Evolutionary conservation across 2,113 vertebrate species (phyloP).

Genomic region (Genyomyrus donnyi): DNA sequence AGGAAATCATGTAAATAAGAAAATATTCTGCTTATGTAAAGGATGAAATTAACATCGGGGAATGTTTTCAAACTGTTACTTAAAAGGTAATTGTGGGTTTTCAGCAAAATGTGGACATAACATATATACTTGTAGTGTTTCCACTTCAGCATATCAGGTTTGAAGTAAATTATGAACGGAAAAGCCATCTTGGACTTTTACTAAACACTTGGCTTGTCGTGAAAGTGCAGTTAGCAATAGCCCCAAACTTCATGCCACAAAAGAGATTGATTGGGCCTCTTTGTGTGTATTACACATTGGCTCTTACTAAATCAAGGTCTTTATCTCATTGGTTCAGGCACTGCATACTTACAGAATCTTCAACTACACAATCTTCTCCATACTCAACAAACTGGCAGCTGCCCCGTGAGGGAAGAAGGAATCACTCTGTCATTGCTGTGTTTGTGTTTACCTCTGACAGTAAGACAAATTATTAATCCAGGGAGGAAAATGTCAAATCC

Average conservation of each 20-base stretch:
- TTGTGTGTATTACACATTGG: slow-evolving; percentile 47
- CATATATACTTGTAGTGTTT: not conserved
- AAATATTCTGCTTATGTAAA: not conserved
- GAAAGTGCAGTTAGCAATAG: slow-evolving; percentile 28
- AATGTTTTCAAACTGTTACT: not conserved
- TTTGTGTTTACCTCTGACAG: slow-evolving; percentile 39
- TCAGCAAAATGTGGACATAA: not conserved
- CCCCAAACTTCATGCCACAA: slow-evolving; percentile 43
- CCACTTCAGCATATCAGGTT: not conserved
- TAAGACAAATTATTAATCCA: slow-evolving; percentile 48
- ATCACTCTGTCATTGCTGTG: slow-evolving; percentile 14
- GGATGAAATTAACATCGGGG: no score
- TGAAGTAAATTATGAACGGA: slow-evolving; percentile 8
- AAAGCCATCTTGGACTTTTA: slow-evolving; percentile 20
- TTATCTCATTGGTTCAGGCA: slow-evolving; percentile 64
- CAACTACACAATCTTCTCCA: slow-evolving; percentile 34
- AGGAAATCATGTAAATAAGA: not conserved
- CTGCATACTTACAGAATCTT: slow-evolving; percentile 46
- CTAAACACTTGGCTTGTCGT: slow-evolving; percentile 27
- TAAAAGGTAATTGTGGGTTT: not conserved
- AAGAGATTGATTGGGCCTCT: slow-evolving; percentile 58
- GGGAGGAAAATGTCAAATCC: slow-evolving; percentile 52
- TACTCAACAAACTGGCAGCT: slow-evolving; percentile 43
- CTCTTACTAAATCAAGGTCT: slow-evolving; percentile 43
- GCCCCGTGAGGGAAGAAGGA: slow-evolving; percentile 18